Evolutionary conservation across 2,888 invertebrate species (phyloP).

Genomic region (Erannis defoliaria): DNA sequence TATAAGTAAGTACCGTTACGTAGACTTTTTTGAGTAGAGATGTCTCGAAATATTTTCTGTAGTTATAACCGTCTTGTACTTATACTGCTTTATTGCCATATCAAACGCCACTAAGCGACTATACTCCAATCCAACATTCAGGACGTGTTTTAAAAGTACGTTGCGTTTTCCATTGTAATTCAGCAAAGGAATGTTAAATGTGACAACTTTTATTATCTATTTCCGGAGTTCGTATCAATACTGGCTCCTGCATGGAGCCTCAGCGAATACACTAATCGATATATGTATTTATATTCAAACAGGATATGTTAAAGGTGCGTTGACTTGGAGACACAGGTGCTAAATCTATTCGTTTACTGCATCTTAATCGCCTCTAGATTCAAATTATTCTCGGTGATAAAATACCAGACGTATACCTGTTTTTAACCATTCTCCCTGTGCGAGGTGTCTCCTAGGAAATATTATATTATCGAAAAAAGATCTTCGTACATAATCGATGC

Average conservation of each 20-base stretch:
- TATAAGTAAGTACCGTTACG: slow-evolving; percentile 23
- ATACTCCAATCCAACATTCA: background rate
- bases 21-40: slow-evolving; percentile 17
- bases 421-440: slow-evolving; percentile 18
- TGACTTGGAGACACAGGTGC: slow-evolving; percentile 64
- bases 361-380: slow-evolving; percentile 42
- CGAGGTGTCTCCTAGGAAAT: slow-evolving; percentile 3
- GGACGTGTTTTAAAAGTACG: background rate
- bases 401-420: slow-evolving; percentile 31
- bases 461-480: background rate
- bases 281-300: slow-evolving; percentile 64
- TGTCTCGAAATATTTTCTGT: slow-evolving; percentile 20
- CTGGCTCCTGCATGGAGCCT: slow-evolving; percentile 48
- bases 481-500: background rate
- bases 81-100: slow-evolving; percentile 4
- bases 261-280: slow-evolving; percentile 53
- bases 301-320: slow-evolving; percentile 67
- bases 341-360: slow-evolving; percentile 53
- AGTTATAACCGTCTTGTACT: slow-evolving; percentile 1
- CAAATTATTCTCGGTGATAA: slow-evolving; percentile 44
- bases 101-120: background rate
- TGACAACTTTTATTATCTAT: slow-evolving; percentile 38
- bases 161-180: slow-evolving; percentile 14
- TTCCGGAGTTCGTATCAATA: slow-evolving; percentile 39
- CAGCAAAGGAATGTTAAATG: slow-evolving; percentile 38